phyloP scores from a whole-genome alignment of 2,797 vertebrate species.

The Alauda arvensis region DNA sequence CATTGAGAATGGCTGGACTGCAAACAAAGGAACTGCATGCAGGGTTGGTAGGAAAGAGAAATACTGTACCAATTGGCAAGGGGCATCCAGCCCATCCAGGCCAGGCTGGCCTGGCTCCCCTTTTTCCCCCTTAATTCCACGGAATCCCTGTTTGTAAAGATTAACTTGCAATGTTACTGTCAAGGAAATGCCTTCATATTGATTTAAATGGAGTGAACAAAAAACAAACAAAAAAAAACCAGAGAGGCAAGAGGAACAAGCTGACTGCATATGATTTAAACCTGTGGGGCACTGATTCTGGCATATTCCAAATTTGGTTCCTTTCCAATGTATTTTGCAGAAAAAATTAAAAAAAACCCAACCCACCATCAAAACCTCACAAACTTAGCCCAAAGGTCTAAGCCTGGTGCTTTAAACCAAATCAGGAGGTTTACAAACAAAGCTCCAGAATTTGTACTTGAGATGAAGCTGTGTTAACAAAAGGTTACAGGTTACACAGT shows the following conservation, averaged over 20 bases:
- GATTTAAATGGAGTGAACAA: conserved; percentile 61
- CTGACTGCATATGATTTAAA: not conserved
- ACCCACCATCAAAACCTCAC: not conserved
- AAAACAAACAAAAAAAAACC: not conserved
- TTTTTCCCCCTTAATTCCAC: conserved; percentile 99
- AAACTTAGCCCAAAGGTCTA: not conserved
- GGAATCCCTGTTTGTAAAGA: conserved; percentile 99
- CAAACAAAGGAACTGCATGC: conserved; percentile 83
- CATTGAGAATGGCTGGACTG: conserved; percentile 58
- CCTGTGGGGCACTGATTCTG: not conserved
- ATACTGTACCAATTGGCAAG: conserved; percentile 99
- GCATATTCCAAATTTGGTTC: not conserved
- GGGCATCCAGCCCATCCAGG: conserved; percentile 99
- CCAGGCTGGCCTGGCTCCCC: conserved; percentile 99
- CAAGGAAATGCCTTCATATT: conserved; percentile 74
- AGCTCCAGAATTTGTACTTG: not conserved
- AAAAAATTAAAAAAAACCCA: not conserved
- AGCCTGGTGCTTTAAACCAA: not conserved
- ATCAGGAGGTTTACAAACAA: not conserved
- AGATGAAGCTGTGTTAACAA: not conserved
- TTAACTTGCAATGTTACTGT: conserved; percentile 97
- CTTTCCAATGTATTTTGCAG: not conserved
- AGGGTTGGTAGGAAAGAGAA: conserved; percentile 91
- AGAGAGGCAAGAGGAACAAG: conserved; percentile 73
- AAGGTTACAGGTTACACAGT: not conserved